Conservation (phyloP, 64 coral and sea anemone genomes). For the Montipora capricornis region DNA sequence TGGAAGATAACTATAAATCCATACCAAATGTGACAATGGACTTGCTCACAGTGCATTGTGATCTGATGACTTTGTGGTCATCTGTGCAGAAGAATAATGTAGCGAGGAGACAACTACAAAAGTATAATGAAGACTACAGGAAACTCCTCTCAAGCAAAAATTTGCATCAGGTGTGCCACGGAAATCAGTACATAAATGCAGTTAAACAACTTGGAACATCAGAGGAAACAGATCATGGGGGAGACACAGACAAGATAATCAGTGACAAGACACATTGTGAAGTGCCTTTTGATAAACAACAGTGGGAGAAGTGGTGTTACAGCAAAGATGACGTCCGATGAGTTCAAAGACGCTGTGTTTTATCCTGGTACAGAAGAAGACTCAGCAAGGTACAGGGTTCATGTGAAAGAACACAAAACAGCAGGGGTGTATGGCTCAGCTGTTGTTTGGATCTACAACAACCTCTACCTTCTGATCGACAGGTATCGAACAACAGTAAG, state of each 20-base stretch:
- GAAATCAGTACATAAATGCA: background rate
- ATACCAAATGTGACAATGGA: no score
- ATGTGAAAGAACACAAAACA: background rate
- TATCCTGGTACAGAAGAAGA: constrained; percentile 54
- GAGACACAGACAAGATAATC: background rate
- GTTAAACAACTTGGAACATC: background rate
- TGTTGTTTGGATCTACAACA: constrained; percentile 62
- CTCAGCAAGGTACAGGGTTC: constrained; percentile 46
- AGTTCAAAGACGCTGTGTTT: constrained; percentile 64
- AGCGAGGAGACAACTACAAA: no score
- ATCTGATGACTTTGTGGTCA: no score
- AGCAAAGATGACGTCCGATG: constrained; percentile 60
- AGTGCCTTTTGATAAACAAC: constrained; percentile 70
- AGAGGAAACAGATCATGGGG: background rate
- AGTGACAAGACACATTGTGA: constrained; percentile 10
- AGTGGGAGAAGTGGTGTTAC: constrained; percentile 63
- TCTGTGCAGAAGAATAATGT: no score
- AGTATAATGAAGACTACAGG: no score
- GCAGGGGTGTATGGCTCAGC: constrained; percentile 35
- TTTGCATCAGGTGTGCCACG: no score
- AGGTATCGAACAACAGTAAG: constrained; percentile 10
- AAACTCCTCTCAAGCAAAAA: no score
- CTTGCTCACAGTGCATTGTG: no score
- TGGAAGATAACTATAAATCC: no score
- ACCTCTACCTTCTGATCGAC: constrained; percentile 42